A percentile compares a stretch with the other conserved stretches of the same genome.
These are phyloP conservation scores for Synanthedon tipuliformis DNA, from an alignment of 2,888 invertebrate species.

Conservation along the genomic window DNA sequence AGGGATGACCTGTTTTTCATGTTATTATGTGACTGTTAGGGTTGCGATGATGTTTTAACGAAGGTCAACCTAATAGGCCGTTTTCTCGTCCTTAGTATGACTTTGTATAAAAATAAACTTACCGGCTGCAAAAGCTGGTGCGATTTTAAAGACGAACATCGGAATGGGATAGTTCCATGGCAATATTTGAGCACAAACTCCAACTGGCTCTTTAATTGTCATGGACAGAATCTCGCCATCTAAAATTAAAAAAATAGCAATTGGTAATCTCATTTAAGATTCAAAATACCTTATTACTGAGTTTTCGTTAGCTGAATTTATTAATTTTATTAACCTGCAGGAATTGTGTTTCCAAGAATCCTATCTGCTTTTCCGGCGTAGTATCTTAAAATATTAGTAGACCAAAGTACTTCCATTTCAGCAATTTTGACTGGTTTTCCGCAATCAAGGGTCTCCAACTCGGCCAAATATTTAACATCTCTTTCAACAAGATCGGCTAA, in stretches of 20 bases:
- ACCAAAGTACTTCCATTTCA: conserved; percentile 72
- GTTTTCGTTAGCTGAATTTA: neutral
- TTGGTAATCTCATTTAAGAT: neutral
- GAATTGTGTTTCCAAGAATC: conserved; percentile 80
- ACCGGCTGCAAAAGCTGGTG: conserved; percentile 78
- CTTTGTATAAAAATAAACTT: conserved; percentile 4
- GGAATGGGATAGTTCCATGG: conserved; percentile 94
- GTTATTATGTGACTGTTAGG: too few relatives aligned
- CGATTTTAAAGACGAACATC: conserved; percentile 96
- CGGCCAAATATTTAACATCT: conserved; percentile 77
- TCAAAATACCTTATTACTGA: neutral
- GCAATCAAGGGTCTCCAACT: conserved; percentile 92
- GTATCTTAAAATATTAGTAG: conserved; percentile 77
- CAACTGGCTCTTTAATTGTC: conserved; percentile 87
- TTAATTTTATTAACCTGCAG: conserved; percentile 49
- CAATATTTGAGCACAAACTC: conserved; percentile 89
- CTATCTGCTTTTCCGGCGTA: conserved; percentile 95
- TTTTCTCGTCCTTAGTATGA: neutral
- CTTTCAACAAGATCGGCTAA: conserved; percentile 82
- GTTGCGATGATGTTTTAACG: too few relatives aligned
- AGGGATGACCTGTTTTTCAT: too few relatives aligned
- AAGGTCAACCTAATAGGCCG: neutral
- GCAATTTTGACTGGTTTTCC: conserved; percentile 87
- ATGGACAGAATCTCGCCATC: conserved; percentile 85
- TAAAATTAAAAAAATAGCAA: conserved; percentile 10